Base-by-base conservation (phyloP, 1,140 invertebrate species). In the Zaprionus africanus region DNA sequence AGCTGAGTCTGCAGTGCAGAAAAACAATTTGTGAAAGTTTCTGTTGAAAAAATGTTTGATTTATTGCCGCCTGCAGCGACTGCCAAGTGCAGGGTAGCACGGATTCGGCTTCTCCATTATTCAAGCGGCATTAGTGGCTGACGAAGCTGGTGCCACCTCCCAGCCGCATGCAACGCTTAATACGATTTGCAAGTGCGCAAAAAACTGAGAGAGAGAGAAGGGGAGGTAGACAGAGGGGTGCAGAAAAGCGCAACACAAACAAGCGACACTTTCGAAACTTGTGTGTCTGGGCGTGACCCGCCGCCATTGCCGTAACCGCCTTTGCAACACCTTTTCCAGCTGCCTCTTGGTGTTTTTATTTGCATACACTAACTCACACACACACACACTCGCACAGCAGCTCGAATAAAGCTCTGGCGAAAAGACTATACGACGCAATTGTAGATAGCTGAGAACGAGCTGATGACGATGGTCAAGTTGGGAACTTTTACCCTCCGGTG, bases 181-280 rank as follows among this genome's bases (percentile, higher is more conserved):
- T 72, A 65, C 28, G 76, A 63, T 76, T 75, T 78, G 69, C 63
- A 64, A 64, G 59, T 54, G 53, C 51, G 22, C 24, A 46, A 54
- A n/a, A 38, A 38, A 36, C 13, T 19, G 5, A 11, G 11, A 19
- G 24, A 49, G 19, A 5, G 7, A n/a, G 7, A 7, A 1, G 4
- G n/a, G 19, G 15, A 2, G 17, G n/a, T 3, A 43, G 15, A 1
- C n/a, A 6, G 15, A 1, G 1, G 22, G 46, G 12, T 1, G 12
- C 0, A 4, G 46, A 43, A 49, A 61, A 63, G 28, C 26, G 34
- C 58, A 60, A 31, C 31, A 60, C 31, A 59, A 43, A 60, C 31
- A 41, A 22, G 34, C 28, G 46, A 41, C 46, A 53, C 11, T 54
- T 38, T 12, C 6, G 6, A 5, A 36, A 11, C 19, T 34, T 68